Conservation (phyloP, 2,888 invertebrate genomes). For the Limnephilus marmoratus region DNA sequence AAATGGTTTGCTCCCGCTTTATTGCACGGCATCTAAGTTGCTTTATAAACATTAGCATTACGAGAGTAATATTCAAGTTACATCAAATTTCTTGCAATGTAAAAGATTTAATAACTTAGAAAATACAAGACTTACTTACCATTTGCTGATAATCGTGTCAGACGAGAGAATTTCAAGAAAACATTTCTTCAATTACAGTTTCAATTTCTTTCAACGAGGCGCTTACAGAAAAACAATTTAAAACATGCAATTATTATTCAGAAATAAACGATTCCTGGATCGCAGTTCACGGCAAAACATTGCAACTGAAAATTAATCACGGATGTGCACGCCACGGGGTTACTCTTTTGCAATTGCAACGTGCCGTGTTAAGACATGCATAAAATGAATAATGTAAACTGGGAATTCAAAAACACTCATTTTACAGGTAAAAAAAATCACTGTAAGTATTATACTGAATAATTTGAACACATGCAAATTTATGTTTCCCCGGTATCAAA, state of each 20-base stretch:
- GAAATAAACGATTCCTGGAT: background rate
- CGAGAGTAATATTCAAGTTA: background rate
- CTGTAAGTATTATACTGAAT: background rate
- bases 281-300: constrained; percentile 49
- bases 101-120: background rate
- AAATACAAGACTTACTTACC: background rate
- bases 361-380: constrained; percentile 52
- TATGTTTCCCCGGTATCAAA: background rate
- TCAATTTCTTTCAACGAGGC: background rate
- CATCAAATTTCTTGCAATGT: background rate
- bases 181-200: background rate
- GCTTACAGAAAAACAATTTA: background rate
- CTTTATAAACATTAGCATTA: background rate
- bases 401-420: background rate
- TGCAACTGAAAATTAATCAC: constrained; percentile 52
- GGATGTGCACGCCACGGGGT: constrained; percentile 51
- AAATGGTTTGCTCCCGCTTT: background rate
- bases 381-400: constrained; percentile 29
- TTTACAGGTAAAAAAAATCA: background rate
- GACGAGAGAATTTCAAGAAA: background rate
- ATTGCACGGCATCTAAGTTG: background rate
- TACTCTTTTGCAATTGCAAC: constrained; percentile 55
- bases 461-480: background rate
- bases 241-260: background rate
- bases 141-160: background rate